Conservation (phyloP, 2,113 vertebrate species). For the Bucco capensis region DNA sequence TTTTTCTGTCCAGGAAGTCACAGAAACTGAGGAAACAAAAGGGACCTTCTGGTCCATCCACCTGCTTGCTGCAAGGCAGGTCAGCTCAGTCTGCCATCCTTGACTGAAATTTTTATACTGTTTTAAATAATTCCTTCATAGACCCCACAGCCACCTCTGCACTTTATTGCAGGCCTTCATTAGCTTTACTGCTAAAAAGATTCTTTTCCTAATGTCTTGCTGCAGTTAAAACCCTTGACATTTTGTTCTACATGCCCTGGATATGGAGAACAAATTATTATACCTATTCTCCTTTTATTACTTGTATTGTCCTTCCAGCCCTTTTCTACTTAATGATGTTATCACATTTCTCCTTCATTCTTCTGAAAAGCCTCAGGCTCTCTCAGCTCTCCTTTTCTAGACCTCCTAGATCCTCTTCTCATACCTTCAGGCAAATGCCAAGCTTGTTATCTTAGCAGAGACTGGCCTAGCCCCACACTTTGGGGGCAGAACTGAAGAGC, state of each 20-base stretch:
- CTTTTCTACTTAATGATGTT: background rate
- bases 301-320: background rate
- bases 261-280: background rate
- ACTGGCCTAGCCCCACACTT: background rate
- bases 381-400: background rate
- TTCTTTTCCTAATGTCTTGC: background rate
- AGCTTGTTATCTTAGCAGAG: background rate
- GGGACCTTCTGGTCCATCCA: background rate
- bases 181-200: background rate
- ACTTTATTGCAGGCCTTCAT: background rate
- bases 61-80: background rate
- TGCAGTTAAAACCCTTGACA: background rate
- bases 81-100: background rate
- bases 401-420: background rate
- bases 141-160: background rate
- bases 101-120: background rate
- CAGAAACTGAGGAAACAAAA: background rate
- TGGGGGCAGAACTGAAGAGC: background rate
- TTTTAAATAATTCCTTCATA: background rate
- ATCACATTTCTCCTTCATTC: background rate
- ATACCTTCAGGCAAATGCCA: constrained; percentile 1
- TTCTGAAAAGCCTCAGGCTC: background rate
- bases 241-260: background rate
- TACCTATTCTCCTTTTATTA: background rate
- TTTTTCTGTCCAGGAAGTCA: no score